Percentiles rank a stretch among this genome's conserved stretches.
These are phyloP conservation scores for silkworm (Bombyx mori) DNA, from an alignment of 1,140 invertebrate species.

Conservation along the genomic window DNA sequence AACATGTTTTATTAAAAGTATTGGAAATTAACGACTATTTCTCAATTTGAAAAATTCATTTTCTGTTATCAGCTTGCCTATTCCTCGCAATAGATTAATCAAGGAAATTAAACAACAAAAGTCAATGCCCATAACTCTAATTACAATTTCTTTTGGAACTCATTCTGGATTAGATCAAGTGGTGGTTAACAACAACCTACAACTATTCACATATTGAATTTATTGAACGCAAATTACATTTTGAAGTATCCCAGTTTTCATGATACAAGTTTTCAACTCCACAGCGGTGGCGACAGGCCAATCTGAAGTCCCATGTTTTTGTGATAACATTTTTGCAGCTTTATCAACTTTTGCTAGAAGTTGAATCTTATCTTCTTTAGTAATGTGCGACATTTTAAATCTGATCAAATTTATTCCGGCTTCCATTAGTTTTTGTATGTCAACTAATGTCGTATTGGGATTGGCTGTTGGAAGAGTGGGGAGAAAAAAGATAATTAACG, in stretches of 20 bases:
- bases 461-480: constrained; percentile 16
- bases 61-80: no score
- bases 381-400: constrained; percentile 30
- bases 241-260: constrained; percentile 42
- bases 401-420: constrained; percentile 39
- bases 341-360: constrained; percentile 34
- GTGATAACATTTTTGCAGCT: constrained; percentile 25
- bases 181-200: no score
- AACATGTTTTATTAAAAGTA: no score
- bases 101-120: no score
- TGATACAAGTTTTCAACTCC: constrained; percentile 37
- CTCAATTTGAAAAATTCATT: no score
- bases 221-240: constrained; percentile 12
- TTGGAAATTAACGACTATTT: no score
- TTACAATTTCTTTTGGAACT: no score
- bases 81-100: no score
- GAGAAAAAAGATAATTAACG: no score
- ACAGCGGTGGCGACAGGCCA: constrained; percentile 43
- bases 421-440: constrained; percentile 41
- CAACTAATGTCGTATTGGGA: constrained; percentile 29
- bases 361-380: constrained; percentile 27
- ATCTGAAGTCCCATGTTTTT: constrained; percentile 28
- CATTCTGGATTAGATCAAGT: no score
- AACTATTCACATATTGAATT: no score
- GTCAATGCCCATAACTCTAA: no score